Evolutionary conservation across 2,113 vertebrate species (phyloP).

Genomic region (Acrocephalus arundinaceus): DNA sequence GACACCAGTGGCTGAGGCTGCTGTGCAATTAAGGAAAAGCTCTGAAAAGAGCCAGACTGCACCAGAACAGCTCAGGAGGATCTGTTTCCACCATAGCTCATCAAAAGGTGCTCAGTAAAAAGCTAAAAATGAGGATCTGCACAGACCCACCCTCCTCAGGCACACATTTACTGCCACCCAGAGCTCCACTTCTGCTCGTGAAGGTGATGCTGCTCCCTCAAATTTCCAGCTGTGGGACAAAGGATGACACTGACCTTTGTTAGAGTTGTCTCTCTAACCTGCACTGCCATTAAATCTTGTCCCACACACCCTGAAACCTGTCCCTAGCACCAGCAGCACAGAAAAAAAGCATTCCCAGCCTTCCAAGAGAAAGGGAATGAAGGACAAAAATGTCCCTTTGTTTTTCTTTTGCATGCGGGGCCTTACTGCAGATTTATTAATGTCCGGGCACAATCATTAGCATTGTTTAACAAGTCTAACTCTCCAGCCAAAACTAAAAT

Average conservation of each 20-base stretch:
- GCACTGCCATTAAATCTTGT: neutral
- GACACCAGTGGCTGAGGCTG: neutral
- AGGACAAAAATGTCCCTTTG: conserved; percentile 16
- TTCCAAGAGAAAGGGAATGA: neutral
- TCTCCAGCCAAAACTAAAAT: conserved; percentile 61
- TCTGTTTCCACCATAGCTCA: neutral
- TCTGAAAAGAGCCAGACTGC: neutral
- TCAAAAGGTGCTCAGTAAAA: neutral
- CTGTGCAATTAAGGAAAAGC: neutral
- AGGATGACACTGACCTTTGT: neutral
- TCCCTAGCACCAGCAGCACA: neutral
- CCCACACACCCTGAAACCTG: neutral
- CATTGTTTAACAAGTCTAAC: conserved; percentile 41
- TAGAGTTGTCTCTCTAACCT: neutral
- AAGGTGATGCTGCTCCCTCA: neutral
- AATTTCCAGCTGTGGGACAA: neutral
- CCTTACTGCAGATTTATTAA: conserved; percentile 53
- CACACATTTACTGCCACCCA: too few species aligned
- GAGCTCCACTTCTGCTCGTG: neutral
- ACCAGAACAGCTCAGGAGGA: neutral
- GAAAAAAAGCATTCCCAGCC: neutral
- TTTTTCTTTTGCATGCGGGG: conserved; percentile 4
- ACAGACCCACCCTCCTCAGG: neutral
- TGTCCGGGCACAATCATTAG: conserved; percentile 45
- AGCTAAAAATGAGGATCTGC: neutral